Base-by-base conservation (phyloP, 2,113 vertebrate species). In the Scatophagus argus region DNA sequence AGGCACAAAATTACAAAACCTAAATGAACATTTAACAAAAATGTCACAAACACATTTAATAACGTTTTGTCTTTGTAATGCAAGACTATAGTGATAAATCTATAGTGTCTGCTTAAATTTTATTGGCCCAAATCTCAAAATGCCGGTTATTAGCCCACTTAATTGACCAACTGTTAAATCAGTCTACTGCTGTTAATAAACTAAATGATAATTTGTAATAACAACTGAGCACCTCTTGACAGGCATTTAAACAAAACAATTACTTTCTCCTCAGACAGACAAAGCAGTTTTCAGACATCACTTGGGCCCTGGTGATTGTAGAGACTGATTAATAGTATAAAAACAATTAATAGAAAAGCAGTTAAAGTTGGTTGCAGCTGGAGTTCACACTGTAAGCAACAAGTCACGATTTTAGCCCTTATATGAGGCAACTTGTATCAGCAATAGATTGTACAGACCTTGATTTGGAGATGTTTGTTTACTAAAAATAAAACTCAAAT, bases 341-440 rank as follows among this genome's bases (percentile, higher is more conserved):
- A 25, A 31, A 52, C 8, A 17, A 13, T n/a, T 3, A 21, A 27
- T 69, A 34, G 8, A 44, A 52, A 8, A 43, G 13, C 60, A 8
- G 36, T 52, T n/a, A 67, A 38, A 19, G 46, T 25, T 17, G 23
- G 34, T 5, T 29, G 34, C 23, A 56, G 29, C 54, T 67, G 5
- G 43, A 47, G 44, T 74, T 74, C 31, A 55, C 52, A 60, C 69
- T 70, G 67, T 77, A 32, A 74, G 56, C 69, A 73, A 51, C 55
- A 70, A n/a, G 21, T 36, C 12, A 36, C 10, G 5, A 36, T 51
- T 39, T 27, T 6, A 25, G n/a, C 47, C 23, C 47, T 13, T 13
- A 51, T 0, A 11, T 49, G 9, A 49, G 12, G 9, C 21, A n/a
- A n/a, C n/a, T n/a, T n/a, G n/a, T n/a, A n/a, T n/a, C n/a, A 23